These are phyloP conservation scores for Agelaius tricolor DNA, from an alignment of 2,113 vertebrate species.

Conservation along the genomic window DNA sequence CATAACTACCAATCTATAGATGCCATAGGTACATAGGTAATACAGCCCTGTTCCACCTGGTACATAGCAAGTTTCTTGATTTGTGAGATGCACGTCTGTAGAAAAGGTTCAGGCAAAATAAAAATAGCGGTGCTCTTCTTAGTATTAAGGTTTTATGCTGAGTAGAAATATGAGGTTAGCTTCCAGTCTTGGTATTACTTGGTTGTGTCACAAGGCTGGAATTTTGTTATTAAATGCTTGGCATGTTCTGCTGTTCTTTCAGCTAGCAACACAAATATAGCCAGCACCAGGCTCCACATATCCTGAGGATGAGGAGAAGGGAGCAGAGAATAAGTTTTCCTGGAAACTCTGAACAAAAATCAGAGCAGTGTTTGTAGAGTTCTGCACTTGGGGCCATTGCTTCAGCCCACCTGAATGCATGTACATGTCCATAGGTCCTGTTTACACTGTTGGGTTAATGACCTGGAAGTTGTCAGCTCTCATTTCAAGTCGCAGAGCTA, in stretches of 20 bases:
- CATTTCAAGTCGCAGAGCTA: neutral
- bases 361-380: neutral
- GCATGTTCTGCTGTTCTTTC: slow-evolving; percentile 50
- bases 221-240: slow-evolving; percentile 67
- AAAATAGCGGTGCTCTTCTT: neutral
- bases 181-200: slow-evolving; percentile 33
- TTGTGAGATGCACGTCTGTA: neutral
- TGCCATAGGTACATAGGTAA: neutral
- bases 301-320: neutral
- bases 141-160: neutral
- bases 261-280: slow-evolving; percentile 38
- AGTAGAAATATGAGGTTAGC: slow-evolving; percentile 22
- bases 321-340: neutral
- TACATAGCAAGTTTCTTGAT: neutral
- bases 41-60: neutral
- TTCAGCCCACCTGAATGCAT: neutral
- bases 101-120: neutral
- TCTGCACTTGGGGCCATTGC: neutral
- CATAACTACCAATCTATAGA: neutral
- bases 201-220: slow-evolving; percentile 63
- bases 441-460: neutral
- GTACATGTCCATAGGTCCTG: neutral
- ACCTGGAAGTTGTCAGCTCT: neutral
- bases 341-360: neutral
- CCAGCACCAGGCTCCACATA: neutral